These are phyloP conservation scores for Dallia pectoralis DNA, from an alignment of 2,797 vertebrate species.

Conservation along the genomic window DNA sequence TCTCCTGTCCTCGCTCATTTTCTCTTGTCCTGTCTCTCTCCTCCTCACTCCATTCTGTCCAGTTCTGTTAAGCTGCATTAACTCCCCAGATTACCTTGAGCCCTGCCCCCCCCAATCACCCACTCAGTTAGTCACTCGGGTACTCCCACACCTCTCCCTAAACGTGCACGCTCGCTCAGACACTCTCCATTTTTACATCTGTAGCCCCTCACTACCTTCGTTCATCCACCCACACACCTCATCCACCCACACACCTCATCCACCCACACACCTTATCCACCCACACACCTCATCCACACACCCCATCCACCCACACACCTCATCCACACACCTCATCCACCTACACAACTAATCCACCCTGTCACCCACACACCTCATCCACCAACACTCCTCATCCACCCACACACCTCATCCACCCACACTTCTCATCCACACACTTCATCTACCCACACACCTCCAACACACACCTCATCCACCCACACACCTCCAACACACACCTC, in stretches of 20 bases:
- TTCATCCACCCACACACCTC: conserved; percentile 64
- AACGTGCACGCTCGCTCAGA: conserved; percentile 63
- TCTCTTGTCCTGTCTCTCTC: conserved; percentile 56
- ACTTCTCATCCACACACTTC: conserved; percentile 54
- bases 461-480: conserved; percentile 65
- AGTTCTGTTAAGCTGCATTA: conserved; percentile 82
- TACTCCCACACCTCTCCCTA: conserved; percentile 54
- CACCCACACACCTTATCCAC: conserved; percentile 62
- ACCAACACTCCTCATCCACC: not conserved
- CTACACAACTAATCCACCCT: conserved; percentile 63
- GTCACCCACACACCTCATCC: conserved; percentile 58
- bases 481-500: too few species aligned
- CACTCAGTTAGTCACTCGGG: conserved; percentile 10
- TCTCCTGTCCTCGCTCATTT: conserved; percentile 38
- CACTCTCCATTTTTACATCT: conserved; percentile 69
- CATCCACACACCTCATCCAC: conserved; percentile 35
- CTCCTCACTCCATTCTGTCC: conserved; percentile 65
- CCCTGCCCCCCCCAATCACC: conserved; percentile 60
- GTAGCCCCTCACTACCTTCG: conserved; percentile 42
- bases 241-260: conserved; percentile 56
- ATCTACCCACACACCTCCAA: conserved; percentile 57
- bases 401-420: conserved; percentile 49
- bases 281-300: conserved; percentile 62
- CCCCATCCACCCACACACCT: too few species aligned
- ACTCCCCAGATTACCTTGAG: conserved; percentile 81